Evolutionary conservation across 2,113 vertebrate genomes (phyloP).

Genomic region (Colaptes auratus): DNA sequence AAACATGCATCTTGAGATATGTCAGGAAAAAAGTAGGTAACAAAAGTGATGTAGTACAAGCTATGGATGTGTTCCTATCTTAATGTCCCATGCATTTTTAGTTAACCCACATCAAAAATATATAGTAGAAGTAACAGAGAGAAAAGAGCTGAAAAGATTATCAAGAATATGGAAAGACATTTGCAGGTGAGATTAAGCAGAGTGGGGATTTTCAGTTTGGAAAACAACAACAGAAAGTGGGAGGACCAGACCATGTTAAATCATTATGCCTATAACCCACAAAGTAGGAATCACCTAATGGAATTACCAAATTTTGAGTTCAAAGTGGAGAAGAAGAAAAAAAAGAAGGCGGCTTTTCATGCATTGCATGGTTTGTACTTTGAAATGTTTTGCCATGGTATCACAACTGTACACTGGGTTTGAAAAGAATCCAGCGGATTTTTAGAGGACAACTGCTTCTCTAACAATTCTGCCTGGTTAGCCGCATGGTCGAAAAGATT

Average conservation of each 20-base stretch:
- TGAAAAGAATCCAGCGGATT: not conserved
- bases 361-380: too few relatives aligned
- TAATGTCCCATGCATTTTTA: not conserved
- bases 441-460: not conserved
- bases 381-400: not conserved
- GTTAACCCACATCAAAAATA: not conserved
- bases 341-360: too few relatives aligned
- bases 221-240: not conserved
- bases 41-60: not conserved
- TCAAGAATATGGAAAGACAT: not conserved
- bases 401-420: not conserved
- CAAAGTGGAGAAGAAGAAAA: not conserved
- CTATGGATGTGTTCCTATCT: not conserved
- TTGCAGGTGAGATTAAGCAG: not conserved
- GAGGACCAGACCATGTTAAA: not conserved
- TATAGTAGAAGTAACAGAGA: not conserved
- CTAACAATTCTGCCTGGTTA: not conserved
- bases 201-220: not conserved
- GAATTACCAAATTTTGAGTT: not conserved
- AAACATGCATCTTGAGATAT: not conserved
- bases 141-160: not conserved
- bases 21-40: not conserved
- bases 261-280: not conserved
- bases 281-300: not conserved
- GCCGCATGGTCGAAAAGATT: not conserved